Evolutionary conservation across 2,888 invertebrate species (phyloP).

Genomic region (Leptinotarsa juncta): DNA sequence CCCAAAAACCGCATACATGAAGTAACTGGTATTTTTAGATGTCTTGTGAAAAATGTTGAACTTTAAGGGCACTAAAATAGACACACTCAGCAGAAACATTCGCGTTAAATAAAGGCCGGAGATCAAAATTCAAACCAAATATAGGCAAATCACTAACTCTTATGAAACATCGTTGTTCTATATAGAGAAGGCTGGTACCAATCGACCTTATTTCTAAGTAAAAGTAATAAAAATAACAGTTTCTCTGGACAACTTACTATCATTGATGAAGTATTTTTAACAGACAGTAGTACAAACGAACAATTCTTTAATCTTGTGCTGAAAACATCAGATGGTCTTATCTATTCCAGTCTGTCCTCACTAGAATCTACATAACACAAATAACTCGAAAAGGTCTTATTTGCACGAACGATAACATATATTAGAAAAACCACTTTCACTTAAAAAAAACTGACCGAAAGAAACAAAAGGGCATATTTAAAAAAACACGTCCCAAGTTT

Average conservation of each 20-base stretch:
- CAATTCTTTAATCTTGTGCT: conserved; percentile 36
- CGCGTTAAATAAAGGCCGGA: background rate
- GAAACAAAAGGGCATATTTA: conserved; percentile 57
- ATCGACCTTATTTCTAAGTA: conserved; percentile 8
- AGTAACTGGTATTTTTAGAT: conserved; percentile 5
- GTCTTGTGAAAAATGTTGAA: conserved; percentile 14
- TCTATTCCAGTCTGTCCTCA: conserved; percentile 53
- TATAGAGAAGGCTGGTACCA: conserved; percentile 11
- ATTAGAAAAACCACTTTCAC: conserved; percentile 35
- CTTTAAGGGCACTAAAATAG: conserved; percentile 6
- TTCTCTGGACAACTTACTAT: conserved; percentile 1
- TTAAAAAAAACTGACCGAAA: conserved; percentile 33
- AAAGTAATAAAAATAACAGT: background rate
- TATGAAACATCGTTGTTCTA: conserved; percentile 10
- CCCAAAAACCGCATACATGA: background rate
- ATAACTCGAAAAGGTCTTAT: conserved; percentile 44
- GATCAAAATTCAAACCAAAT: conserved; percentile 4
- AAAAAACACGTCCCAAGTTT: conserved; percentile 53
- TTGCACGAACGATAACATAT: conserved; percentile 36
- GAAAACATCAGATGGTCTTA: conserved; percentile 56
- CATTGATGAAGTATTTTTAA: conserved; percentile 20
- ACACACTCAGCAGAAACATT: background rate
- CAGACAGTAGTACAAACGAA: conserved; percentile 36
- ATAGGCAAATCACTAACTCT: conserved; percentile 1
- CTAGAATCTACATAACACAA: conserved; percentile 54